Evolutionary conservation across 2,113 vertebrate genomes (phyloP), one percentile per base, ranked within the genome.

Genomic region (Lates calcarifer): DNA sequence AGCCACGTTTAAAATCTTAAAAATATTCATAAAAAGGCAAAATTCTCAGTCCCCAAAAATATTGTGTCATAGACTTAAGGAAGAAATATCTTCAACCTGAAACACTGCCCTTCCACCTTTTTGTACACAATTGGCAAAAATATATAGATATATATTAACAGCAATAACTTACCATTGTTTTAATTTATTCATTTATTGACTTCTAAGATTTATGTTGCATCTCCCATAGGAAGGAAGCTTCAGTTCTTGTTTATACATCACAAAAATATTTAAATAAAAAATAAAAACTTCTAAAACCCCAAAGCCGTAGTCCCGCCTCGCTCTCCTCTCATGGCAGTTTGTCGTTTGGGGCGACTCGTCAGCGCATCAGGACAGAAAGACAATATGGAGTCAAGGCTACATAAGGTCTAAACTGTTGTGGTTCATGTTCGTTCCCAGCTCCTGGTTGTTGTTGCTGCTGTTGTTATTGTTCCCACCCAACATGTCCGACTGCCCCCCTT

Each of bases 371-470:
- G 95, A 96, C 95, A 26, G 35, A 77, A 24, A 77, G 71, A 83
- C 83, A 39, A 68, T 35, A 37, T 43, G 75, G 80, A 87, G 74
- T 80, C 87, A 45, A 78, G 91, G 96, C 96, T 97, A 97, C 96
- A 97, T 96, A 31, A 97, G 96, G 95, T 98, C 96, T 96, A 97
- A 96, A 95, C 96, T 96, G 96, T 94, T 98, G 95, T 98, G 97
- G 93, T 94, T 95, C 55, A 94, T 90, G 94, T 96, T 97, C 91
- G 96, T 91, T 92, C 96, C 97, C 92, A 98, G 96, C 93, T 99
- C 98, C 90, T 97, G 96, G 95, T 95, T 98, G 86, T 96, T 97
- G 95, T 95, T 97, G 81, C 95, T 95, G 35, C 26, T 60, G 58
- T 56, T 70, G 67, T 82, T 91, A 18, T 82, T 92, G 73, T 90